These are phyloP conservation scores for Corythoichthys intestinalis DNA, from an alignment of 2,113 vertebrate species.

Conservation along the genomic window DNA sequence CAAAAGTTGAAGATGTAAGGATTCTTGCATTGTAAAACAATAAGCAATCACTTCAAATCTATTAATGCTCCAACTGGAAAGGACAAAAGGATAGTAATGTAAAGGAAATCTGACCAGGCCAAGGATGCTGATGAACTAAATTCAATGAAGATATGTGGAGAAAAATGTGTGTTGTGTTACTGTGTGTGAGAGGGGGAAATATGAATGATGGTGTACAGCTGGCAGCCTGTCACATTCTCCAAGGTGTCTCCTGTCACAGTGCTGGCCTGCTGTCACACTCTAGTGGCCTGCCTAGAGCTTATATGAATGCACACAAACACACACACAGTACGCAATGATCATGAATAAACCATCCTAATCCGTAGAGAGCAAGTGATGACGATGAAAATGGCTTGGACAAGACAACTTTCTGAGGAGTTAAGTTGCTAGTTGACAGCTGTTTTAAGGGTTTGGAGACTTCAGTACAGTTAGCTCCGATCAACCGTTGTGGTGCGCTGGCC, in stretches of 20 bases:
- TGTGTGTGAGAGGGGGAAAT: constrained; percentile 49
- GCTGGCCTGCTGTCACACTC: constrained; percentile 74
- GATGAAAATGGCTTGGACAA: constrained; percentile 42
- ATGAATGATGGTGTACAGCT: constrained; percentile 73
- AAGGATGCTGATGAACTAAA: constrained; percentile 53
- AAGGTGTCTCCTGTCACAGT: constrained; percentile 75
- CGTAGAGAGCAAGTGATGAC: constrained; percentile 61
- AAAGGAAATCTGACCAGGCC: constrained; percentile 51
- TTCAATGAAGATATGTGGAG: constrained; percentile 59
- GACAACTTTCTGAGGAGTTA: constrained; percentile 60
- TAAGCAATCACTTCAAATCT: constrained; percentile 57
- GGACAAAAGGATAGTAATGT: constrained; percentile 32
- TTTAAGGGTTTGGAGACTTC: constrained; percentile 49
- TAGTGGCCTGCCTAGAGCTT: constrained; percentile 66
- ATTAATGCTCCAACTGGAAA: constrained; percentile 37
- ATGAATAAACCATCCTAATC: constrained; percentile 75
- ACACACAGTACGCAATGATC: constrained; percentile 55
- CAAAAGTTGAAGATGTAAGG: constrained; percentile 20
- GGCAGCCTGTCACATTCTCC: constrained; percentile 73
- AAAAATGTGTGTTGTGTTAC: constrained; percentile 47
- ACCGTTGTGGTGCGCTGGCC: constrained; percentile 10
- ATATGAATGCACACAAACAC: constrained; percentile 29
- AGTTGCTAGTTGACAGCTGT: constrained; percentile 49
- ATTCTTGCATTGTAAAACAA: constrained; percentile 30
- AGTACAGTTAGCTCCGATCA: constrained; percentile 37